Percentiles rank a stretch among this genome's conserved stretches.
Conservation (phyloP, 2,888 invertebrate species). For the Serripes groenlandicus region DNA sequence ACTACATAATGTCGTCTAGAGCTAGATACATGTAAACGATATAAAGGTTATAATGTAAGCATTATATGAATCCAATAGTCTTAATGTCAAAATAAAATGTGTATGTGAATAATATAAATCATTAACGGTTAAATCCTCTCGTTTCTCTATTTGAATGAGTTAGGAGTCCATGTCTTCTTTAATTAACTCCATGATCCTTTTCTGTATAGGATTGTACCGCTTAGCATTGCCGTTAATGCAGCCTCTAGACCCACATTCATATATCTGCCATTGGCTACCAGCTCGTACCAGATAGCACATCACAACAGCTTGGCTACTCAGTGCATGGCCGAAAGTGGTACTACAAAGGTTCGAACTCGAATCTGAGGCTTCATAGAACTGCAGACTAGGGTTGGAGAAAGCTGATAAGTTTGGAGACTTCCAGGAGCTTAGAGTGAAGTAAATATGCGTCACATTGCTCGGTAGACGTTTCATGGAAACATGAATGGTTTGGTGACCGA, state of each 20-base stretch:
- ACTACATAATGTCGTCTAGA: too few species aligned
- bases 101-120: too few species aligned
- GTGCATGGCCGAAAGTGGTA: conserved; percentile 58
- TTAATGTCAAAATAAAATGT: too few species aligned
- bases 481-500: conserved; percentile 57
- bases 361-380: conserved; percentile 53
- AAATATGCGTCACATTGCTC: conserved; percentile 49
- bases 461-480: conserved; percentile 57
- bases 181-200: conserved; percentile 47
- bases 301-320: conserved; percentile 53
- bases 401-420: conserved; percentile 56
- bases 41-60: too few species aligned
- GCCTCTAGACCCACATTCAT: conserved; percentile 47
- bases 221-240: conserved; percentile 60
- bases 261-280: conserved; percentile 55
- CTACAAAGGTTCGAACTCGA: conserved; percentile 47
- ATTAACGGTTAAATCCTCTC: too few species aligned
- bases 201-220: conserved; percentile 53
- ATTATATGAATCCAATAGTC: too few species aligned
- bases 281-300: conserved; percentile 56
- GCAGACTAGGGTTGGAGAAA: conserved; percentile 58
- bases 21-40: too few species aligned
- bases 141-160: too few species aligned
- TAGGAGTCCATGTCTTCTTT: conserved; percentile 25
- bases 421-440: conserved; percentile 62